phyloP scores from a whole-genome alignment of 2,888 invertebrate genomes.

The Cyclophora punctaria region DNA sequence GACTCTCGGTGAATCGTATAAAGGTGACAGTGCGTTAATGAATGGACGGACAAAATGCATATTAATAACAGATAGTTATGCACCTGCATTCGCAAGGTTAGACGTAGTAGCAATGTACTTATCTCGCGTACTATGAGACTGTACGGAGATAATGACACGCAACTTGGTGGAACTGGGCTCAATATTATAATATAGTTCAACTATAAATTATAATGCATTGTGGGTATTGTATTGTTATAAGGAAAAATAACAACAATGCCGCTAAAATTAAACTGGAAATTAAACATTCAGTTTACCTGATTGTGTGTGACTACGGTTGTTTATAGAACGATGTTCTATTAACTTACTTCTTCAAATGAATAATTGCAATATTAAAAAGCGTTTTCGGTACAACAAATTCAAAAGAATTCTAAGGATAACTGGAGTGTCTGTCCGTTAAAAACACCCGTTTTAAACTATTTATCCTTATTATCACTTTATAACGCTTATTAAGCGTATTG shows the following conservation, averaged over 20 bases:
- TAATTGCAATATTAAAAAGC: too few relatives aligned
- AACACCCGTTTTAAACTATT: too few relatives aligned
- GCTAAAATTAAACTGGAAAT: slow-evolving; percentile 16
- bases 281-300: too few relatives aligned
- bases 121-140: slow-evolving; percentile 37
- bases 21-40: slow-evolving; percentile 36
- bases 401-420: too few relatives aligned
- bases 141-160: slow-evolving; percentile 49
- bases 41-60: slow-evolving; percentile 21
- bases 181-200: slow-evolving; percentile 17
- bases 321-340: too few relatives aligned
- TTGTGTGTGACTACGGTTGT: too few relatives aligned
- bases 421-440: too few relatives aligned
- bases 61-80: slow-evolving; percentile 27
- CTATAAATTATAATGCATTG: not conserved
- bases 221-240: slow-evolving; percentile 1
- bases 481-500: too few relatives aligned
- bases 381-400: too few relatives aligned
- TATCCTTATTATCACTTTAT: too few relatives aligned
- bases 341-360: too few relatives aligned
- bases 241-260: slow-evolving; percentile 14
- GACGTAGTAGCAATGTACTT: slow-evolving; percentile 17
- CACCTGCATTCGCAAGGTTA: slow-evolving; percentile 60
- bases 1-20: slow-evolving; percentile 31
- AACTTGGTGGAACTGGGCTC: slow-evolving; percentile 21